Evolutionary conservation across 2,113 vertebrate species (phyloP), one percentile per base, ranked within the genome.

Genomic region (Hydrolagus affinis): DNA sequence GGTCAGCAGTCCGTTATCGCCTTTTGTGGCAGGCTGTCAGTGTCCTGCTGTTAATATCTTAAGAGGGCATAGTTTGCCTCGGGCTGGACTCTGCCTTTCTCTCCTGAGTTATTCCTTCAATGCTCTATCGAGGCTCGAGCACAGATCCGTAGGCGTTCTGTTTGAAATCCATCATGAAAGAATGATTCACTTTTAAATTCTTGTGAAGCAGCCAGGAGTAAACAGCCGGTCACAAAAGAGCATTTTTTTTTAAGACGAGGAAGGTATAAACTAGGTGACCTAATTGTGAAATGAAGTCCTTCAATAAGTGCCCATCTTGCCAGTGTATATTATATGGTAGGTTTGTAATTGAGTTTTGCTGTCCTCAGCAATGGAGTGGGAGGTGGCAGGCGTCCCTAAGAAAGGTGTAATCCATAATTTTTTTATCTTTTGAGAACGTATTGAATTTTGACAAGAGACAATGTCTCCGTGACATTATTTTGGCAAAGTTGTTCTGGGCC

Each of bases 241-340:
- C 32, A 21, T 2, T 44, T 1, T 4, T 64, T 80, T 78, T 83
- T n/a, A 44, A 15, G 23, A 32, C 78, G 32, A 56, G 1, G 32
- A 32, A 32, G 14, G 15, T 56, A 44, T 44, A 56, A 83, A 66
- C 17, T 83, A 25, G 25, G 25, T 83, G 23, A 32, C 60, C 59
- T 66, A 83, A 83, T 83, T 83, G 78, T 68, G 78, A 83, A 83
- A 62, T 83, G 78, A 66, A 83, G 23, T 62, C 78, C 62, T 44
- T 44, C 44, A 44, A 44, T 44, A 83, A 68, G 15, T 9, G 14
- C 19, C 59, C 28, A 62, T 64, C 6, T 7, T 64, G 76, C 12
- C 23, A 80, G n/a, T 62, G 15, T 83, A 66, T 66, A 83, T 66
- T 30, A 83, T 62, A 15, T 64, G 64, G 14, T 17, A 64, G 56